Conservation (phyloP, 2,888 invertebrate species). For the Sepioteuthis lessoniana region DNA sequence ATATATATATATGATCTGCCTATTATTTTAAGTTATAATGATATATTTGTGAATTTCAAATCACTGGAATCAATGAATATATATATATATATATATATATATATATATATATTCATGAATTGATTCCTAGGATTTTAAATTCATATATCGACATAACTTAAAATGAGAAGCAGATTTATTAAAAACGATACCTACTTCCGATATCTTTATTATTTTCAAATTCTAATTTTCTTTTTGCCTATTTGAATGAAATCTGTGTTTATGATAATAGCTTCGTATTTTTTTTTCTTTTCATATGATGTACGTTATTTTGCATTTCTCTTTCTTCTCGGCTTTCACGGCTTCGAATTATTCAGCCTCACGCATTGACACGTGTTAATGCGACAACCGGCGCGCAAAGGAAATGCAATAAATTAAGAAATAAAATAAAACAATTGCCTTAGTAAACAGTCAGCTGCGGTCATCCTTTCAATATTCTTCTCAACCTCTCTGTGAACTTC, state of each 20-base stretch:
- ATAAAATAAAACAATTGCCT: neutral
- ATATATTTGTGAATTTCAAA: no score
- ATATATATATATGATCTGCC: no score
- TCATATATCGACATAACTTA: neutral
- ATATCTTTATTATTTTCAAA: neutral
- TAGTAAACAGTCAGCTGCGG: neutral
- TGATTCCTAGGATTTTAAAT: no score
- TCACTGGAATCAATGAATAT: no score
- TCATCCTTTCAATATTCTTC: neutral
- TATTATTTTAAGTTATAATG: no score
- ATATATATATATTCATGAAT: no score
- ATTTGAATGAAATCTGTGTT: neutral
- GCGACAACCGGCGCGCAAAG: neutral
- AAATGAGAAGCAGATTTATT: neutral
- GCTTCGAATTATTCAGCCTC: neutral
- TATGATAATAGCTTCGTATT: neutral
- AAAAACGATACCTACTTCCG: neutral
- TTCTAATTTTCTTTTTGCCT: no score
- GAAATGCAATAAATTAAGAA: neutral
- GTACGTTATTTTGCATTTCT: neutral
- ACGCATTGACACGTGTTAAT: constrained; percentile 2
- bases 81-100: no score
- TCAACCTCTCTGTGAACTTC: neutral
- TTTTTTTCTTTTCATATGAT: neutral
- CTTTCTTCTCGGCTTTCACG: neutral